Conservation (phyloP, 2,797 vertebrate genomes). For the Xenopus petersii region DNA sequence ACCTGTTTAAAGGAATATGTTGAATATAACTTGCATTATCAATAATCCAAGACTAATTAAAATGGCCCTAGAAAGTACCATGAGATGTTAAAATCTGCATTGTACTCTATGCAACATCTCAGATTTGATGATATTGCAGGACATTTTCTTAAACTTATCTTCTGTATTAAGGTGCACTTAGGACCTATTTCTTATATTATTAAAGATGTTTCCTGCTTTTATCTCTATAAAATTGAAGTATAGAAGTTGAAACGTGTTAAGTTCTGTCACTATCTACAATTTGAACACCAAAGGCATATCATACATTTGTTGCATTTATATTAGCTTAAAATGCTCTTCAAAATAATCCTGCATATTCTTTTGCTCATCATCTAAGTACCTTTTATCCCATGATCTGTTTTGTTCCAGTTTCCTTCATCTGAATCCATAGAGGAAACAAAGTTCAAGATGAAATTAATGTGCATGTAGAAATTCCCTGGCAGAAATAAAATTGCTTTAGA, state of each 20-base stretch:
- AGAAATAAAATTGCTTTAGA: slow-evolving; percentile 31
- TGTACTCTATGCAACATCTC: too few species aligned
- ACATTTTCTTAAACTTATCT: too few species aligned
- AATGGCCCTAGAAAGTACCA: too few species aligned
- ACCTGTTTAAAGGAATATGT: too few species aligned
- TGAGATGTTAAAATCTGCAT: too few species aligned
- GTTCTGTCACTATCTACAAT: slow-evolving; percentile 20
- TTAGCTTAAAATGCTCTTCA: slow-evolving; percentile 33
- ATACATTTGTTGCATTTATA: slow-evolving; percentile 37
- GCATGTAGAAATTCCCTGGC: slow-evolving; percentile 34
- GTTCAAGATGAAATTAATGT: slow-evolving; percentile 41
- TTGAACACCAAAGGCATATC: slow-evolving; percentile 30
- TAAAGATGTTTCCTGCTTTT: slow-evolving; percentile 8
- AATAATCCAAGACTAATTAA: too few species aligned
- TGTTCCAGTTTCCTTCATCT: slow-evolving; percentile 38
- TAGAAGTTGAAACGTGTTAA: slow-evolving; percentile 10
- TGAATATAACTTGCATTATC: too few species aligned
- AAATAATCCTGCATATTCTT: slow-evolving; percentile 25
- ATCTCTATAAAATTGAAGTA: slow-evolving; percentile 5
- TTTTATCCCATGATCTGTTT: slow-evolving; percentile 43
- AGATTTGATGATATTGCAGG: too few species aligned
- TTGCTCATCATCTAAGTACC: slow-evolving; percentile 42
- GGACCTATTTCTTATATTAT: neutral
- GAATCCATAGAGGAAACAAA: slow-evolving; percentile 42
- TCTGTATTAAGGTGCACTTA: neutral